Conservation (phyloP, 1,140 invertebrate species). For the Centruroides sculpturatus region DNA sequence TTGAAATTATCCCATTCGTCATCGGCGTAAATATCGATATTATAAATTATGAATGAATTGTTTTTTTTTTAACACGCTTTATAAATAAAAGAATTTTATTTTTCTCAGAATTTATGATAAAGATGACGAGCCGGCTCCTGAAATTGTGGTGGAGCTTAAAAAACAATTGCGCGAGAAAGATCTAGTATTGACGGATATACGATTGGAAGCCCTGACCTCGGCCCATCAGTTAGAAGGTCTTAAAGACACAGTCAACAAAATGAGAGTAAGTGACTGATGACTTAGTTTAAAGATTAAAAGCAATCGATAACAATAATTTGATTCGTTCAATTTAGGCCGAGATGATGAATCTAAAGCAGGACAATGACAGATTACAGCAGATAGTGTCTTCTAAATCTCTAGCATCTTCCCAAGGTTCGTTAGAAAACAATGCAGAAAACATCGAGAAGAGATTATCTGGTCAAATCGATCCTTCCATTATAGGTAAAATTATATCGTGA, state of each 20-base stretch:
- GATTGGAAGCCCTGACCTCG: constrained; percentile 85
- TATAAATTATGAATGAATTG: no score
- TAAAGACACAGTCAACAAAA: constrained; percentile 89
- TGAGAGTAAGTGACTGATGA: constrained; percentile 51
- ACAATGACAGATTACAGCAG: constrained; percentile 84
- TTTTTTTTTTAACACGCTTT: no score
- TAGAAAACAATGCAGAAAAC: constrained; percentile 23
- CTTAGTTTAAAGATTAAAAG: neutral
- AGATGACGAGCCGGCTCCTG: constrained; percentile 2
- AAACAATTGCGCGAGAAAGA: constrained; percentile 83
- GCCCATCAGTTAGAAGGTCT: constrained; percentile 92
- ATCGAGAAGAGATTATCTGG: neutral
- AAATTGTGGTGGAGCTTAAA: neutral
- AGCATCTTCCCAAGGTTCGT: constrained; percentile 61
- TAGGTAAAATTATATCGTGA: neutral
- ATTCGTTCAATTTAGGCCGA: constrained; percentile 54
- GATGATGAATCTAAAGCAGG: constrained; percentile 89
- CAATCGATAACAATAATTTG: neutral
- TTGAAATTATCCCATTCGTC: neutral
- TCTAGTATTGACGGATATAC: constrained; percentile 86
- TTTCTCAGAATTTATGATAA: neutral
- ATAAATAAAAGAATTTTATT: neutral
- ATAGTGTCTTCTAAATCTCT: constrained; percentile 65
- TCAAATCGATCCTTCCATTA: neutral
- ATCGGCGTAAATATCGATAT: neutral